A percentile compares a stretch with the other conserved stretches of the same genome.
Conservation (phyloP, 2,113 vertebrate genomes). For the Morone chrysops region DNA sequence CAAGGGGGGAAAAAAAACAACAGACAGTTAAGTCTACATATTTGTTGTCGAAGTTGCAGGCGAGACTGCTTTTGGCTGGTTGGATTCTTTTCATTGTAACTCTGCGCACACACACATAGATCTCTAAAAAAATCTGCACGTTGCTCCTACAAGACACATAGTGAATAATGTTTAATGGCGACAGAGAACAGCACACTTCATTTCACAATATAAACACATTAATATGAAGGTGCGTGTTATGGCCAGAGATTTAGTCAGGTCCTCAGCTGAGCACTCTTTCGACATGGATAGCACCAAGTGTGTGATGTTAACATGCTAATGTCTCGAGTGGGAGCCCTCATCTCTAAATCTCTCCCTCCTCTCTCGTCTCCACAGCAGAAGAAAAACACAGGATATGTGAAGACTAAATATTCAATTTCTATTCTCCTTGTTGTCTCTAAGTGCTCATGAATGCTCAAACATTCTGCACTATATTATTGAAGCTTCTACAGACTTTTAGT, state of each 20-base stretch:
- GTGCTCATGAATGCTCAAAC: conserved; percentile 1
- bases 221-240: conserved; percentile 11
- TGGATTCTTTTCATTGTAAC: not conserved
- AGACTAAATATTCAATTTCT: conserved; percentile 30
- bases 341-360: conserved; percentile 6
- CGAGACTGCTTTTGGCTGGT: not conserved
- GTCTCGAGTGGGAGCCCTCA: not conserved
- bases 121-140: conserved; percentile 26
- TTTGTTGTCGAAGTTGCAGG: conserved; percentile 33
- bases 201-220: conserved; percentile 30
- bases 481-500: not conserved
- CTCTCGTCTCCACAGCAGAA: conserved; percentile 1
- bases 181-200: conserved; percentile 32
- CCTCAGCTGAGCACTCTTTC: conserved; percentile 14
- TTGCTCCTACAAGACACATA: conserved; percentile 48
- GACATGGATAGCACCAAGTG: conserved; percentile 1
- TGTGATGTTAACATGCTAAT: conserved; percentile 19
- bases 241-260: conserved; percentile 4
- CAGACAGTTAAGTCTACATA: conserved; percentile 53
- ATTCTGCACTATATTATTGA: conserved; percentile 17
- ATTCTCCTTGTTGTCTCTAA: not conserved
- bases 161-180: conserved; percentile 55
- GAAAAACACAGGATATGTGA: conserved; percentile 24
- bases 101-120: conserved; percentile 19
- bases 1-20: conserved; percentile 3